phyloP scores from a whole-genome alignment of 1,140 invertebrate genomes.

The Danaus melanippus region DNA sequence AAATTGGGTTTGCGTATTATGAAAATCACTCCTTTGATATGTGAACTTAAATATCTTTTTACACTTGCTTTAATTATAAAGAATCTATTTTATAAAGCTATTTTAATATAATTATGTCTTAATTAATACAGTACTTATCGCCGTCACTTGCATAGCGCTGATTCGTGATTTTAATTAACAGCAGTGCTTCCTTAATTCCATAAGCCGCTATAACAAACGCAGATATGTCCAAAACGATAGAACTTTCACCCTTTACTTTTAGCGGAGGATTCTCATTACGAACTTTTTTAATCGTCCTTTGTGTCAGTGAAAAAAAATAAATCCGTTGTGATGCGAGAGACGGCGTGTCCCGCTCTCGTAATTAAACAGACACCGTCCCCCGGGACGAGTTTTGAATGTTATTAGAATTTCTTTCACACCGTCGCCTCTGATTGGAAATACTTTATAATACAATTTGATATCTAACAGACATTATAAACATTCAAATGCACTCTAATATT shows the following conservation, averaged over 20 bases:
- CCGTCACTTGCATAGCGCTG: too few species aligned
- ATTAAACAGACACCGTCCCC: constrained; percentile 67
- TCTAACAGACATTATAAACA: constrained; percentile 12
- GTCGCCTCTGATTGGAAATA: constrained; percentile 60
- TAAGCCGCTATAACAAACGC: constrained; percentile 12
- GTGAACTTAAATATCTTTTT: too few species aligned
- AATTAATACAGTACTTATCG: too few species aligned
- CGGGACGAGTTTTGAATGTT: constrained; percentile 69
- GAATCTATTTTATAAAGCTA: too few species aligned
- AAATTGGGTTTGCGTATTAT: constrained; percentile 24
- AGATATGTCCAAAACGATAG: constrained; percentile 26
- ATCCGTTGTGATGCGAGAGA: constrained; percentile 56
- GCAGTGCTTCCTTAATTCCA: constrained; percentile 17
- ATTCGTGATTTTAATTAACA: constrained; percentile 24
- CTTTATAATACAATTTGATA: constrained; percentile 29
- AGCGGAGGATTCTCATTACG: constrained; percentile 58
- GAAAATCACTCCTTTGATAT: constrained; percentile 17
- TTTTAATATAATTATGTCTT: too few species aligned
- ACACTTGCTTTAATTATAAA: too few species aligned
- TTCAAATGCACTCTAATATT: background rate
- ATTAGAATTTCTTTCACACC: constrained; percentile 68
- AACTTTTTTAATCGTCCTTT: constrained; percentile 71
- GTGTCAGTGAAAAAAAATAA: constrained; percentile 61
- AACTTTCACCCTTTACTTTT: constrained; percentile 56
- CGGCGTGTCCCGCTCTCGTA: constrained; percentile 49